Conservation (phyloP, 2,888 invertebrate species). For the Parnassius smintheus region DNA sequence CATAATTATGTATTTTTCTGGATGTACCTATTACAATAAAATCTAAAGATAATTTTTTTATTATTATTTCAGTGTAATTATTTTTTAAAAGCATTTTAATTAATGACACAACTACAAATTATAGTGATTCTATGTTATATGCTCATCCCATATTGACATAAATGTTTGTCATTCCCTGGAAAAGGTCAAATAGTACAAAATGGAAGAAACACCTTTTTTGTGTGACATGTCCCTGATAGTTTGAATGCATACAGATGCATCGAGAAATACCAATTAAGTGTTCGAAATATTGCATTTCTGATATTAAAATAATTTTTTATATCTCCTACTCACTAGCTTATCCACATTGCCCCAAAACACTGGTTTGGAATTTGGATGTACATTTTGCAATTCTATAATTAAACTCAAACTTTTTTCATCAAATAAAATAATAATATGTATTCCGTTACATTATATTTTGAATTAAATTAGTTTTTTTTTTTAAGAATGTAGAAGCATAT, state of each 20-base stretch:
- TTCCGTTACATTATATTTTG: too few relatives aligned
- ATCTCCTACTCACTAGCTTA: constrained; percentile 8
- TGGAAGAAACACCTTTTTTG: constrained; percentile 43
- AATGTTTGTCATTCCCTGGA: constrained; percentile 44
- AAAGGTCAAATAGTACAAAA: constrained; percentile 57
- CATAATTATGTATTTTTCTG: constrained; percentile 18
- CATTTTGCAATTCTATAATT: neutral
- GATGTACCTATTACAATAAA: constrained; percentile 4
- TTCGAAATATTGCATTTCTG: constrained; percentile 8
- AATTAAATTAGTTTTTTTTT: too few relatives aligned
- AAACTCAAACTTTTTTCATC: neutral
- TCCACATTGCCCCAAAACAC: constrained; percentile 15
- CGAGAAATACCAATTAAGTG: neutral
- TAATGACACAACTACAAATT: constrained; percentile 1
- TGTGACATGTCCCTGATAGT: constrained; percentile 5
- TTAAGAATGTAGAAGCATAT: too few relatives aligned
- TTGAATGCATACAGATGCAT: constrained; percentile 4
- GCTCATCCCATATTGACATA: constrained; percentile 16
- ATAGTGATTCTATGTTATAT: neutral
- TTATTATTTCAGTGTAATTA: constrained; percentile 13
- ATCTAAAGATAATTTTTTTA: neutral
- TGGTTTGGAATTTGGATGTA: neutral
- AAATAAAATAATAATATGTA: too few relatives aligned
- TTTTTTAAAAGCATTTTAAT: constrained; percentile 4
- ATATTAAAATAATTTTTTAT: neutral